Evolutionary conservation across 2,113 vertebrate genomes (phyloP).

Genomic region (Rhombomys opimus): DNA sequence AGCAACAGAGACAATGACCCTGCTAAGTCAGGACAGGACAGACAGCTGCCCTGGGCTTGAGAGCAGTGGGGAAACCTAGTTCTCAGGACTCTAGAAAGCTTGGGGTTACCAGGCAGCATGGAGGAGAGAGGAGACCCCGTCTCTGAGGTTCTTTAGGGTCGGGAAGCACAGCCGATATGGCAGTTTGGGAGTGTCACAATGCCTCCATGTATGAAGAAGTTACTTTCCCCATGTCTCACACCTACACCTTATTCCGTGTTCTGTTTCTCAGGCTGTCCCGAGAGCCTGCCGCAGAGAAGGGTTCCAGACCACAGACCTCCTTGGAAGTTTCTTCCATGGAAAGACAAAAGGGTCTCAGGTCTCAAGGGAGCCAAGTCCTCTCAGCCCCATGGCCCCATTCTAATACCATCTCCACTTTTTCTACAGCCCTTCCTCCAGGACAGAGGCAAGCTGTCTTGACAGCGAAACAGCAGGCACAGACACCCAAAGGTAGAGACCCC

Average conservation of each 20-base stretch:
- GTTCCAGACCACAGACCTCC: not conserved
- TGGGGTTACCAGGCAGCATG: not conserved
- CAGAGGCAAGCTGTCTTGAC: not conserved
- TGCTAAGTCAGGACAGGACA: not conserved
- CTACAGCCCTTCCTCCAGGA: not conserved
- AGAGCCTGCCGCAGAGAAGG: not conserved
- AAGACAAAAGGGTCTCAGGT: not conserved
- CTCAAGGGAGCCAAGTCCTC: rapidly evolving
- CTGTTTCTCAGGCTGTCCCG: not conserved
- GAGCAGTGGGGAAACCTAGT: rapidly evolving
- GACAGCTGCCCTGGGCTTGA: not conserved
- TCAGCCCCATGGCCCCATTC: not conserved
- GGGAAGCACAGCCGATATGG: rapidly evolving
- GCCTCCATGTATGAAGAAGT: no score
- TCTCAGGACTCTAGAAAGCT: not conserved
- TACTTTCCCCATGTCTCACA: not conserved
- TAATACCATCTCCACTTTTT: not conserved
- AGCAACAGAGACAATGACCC: no score
- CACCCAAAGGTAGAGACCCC: not conserved
- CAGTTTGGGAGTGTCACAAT: rapidly evolving
- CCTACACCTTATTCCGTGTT: not conserved
- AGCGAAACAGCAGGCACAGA: not conserved
- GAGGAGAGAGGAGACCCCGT: rapidly evolving
- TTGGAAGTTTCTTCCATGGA: not conserved
- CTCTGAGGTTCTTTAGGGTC: not conserved